These are phyloP conservation scores for Ostrea edulis DNA, from an alignment of 1,140 invertebrate species.

Conservation along the genomic window DNA sequence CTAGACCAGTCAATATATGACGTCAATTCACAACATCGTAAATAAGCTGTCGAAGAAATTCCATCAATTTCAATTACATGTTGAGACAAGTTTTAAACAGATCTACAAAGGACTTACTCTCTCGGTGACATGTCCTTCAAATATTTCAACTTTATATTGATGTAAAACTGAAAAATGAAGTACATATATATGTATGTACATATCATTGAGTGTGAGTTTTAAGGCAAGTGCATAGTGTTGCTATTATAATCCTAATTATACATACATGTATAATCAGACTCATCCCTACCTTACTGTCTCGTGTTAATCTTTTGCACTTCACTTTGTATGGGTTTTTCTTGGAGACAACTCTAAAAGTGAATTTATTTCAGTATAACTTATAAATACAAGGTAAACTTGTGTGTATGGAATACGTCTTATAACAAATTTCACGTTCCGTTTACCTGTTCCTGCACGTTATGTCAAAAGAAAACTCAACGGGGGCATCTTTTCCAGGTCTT, in stretches of 20 bases:
- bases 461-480: not conserved
- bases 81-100: not conserved
- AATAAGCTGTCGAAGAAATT: no score
- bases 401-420: not conserved
- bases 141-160: not conserved
- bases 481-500: not conserved
- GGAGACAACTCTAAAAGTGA: not conserved
- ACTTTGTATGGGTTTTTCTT: slow-evolving; percentile 14
- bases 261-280: no score
- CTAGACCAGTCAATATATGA: no score
- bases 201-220: no score
- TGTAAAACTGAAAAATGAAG: not conserved
- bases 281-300: not conserved
- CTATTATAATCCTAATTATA: not conserved
- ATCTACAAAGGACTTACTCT: not conserved
- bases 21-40: no score
- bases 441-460: not conserved
- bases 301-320: not conserved
- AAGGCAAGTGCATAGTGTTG: not conserved
- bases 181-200: no score
- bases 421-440: not conserved
- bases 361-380: not conserved
- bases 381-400: not conserved
- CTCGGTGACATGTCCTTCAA: not conserved
- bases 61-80: no score